These are phyloP conservation scores for Macrotrachela quadricornifera DNA, from an alignment of 1,140 invertebrate genomes.

Conservation along the genomic window DNA sequence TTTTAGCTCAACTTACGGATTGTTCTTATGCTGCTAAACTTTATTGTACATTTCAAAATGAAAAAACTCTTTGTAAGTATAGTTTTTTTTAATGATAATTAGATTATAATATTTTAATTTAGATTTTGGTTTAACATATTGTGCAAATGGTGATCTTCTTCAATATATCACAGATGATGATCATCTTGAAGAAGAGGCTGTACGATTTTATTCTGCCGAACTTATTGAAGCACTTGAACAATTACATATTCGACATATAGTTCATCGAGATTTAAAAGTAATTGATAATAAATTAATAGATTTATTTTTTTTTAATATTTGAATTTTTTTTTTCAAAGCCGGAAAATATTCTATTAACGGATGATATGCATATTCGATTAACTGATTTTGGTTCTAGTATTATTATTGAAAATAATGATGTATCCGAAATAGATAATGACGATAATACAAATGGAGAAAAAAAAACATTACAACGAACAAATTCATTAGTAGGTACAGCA, in stretches of 20 bases:
- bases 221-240: conserved; percentile 71
- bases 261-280: conserved; percentile 42
- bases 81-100: too few species aligned
- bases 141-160: conserved; percentile 74
- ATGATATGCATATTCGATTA: conserved; percentile 83
- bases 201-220: conserved; percentile 77
- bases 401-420: conserved; percentile 25
- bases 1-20: conserved; percentile 34
- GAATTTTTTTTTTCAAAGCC: conserved; percentile 27
- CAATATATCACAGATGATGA: conserved; percentile 71
- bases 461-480: conserved; percentile 20
- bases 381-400: conserved; percentile 97
- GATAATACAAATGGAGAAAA: not conserved
- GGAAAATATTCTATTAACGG: conserved; percentile 46
- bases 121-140: conserved; percentile 56
- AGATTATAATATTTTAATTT: too few species aligned
- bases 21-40: conserved; percentile 67
- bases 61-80: conserved; percentile 51
- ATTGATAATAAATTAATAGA: conserved; percentile 17
- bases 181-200: conserved; percentile 64
- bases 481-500: conserved; percentile 92
- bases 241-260: conserved; percentile 64
- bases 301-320: not conserved
- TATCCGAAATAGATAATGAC: conserved; percentile 1
- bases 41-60: conserved; percentile 87